These are phyloP conservation scores for Lacanobia wlatinum DNA, from an alignment of 2,888 invertebrate species.

Conservation along the genomic window DNA sequence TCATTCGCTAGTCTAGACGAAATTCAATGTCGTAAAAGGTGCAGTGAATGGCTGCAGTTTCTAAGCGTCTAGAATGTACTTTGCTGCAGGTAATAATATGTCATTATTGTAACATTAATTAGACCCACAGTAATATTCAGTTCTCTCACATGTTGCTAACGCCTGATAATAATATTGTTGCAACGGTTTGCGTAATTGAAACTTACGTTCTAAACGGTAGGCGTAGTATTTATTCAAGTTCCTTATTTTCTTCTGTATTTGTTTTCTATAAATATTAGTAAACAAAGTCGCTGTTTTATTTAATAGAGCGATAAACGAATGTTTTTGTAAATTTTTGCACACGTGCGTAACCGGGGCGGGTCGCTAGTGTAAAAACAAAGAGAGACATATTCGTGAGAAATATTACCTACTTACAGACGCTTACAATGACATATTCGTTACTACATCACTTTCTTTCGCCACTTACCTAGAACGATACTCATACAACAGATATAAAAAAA, in stretches of 20 bases:
- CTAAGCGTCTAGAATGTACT: background rate
- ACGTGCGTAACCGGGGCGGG: background rate
- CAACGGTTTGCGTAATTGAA: constrained; percentile 45
- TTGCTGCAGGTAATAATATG: background rate
- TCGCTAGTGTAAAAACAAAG: background rate
- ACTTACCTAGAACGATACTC: constrained; percentile 17
- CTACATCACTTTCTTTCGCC: constrained; percentile 4
- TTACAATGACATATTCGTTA: constrained; percentile 23
- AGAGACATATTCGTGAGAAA: constrained; percentile 19
- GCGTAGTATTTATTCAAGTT: constrained; percentile 3
- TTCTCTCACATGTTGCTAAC: constrained; percentile 7
- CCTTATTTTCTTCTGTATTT: too few relatives aligned
- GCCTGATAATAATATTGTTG: constrained; percentile 53
- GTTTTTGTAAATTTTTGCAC: too few relatives aligned
- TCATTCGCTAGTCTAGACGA: constrained; percentile 2
- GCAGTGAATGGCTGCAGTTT: constrained; percentile 9
- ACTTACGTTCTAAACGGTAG: constrained; percentile 18
- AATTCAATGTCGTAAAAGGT: constrained; percentile 13
- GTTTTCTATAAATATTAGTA: too few relatives aligned
- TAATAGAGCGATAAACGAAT: background rate
- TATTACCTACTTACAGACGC: background rate
- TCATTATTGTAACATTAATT: constrained; percentile 24
- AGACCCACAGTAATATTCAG: background rate
- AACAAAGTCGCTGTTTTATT: too few relatives aligned
- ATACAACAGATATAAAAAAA: constrained; percentile 17